A percentile compares a stretch with the other conserved stretches of the same genome.
Evolutionary conservation across 2,797 vertebrate species (phyloP).

Genomic region (Hydrophis major): DNA sequence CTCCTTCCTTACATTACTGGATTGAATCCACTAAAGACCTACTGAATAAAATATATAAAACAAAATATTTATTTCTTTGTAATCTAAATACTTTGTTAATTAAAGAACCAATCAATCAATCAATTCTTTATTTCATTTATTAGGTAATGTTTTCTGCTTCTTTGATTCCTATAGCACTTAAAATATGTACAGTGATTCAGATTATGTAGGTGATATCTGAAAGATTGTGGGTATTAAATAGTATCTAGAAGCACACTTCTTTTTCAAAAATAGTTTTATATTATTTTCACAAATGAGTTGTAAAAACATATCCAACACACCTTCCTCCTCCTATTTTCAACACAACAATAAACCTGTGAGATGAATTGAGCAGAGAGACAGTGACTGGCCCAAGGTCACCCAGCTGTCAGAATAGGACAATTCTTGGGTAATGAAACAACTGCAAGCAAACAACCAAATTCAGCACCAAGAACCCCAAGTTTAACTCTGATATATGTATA

Average conservation of each 20-base stretch:
- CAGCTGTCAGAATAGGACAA: neutral
- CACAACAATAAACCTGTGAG: neutral
- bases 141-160: neutral
- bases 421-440: neutral
- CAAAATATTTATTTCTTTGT: neutral
- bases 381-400: neutral
- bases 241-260: neutral
- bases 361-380: neutral
- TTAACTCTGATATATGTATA: neutral
- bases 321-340: neutral
- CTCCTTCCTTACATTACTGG: neutral
- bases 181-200: neutral
- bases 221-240: neutral
- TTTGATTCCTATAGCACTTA: neutral
- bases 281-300: neutral
- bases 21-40: neutral
- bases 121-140: neutral
- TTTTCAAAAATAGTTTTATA: neutral
- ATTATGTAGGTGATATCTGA: neutral
- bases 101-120: neutral
- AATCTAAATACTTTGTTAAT: neutral
- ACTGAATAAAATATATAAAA: neutral
- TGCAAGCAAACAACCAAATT: neutral
- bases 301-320: neutral
- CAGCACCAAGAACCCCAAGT: neutral